Base-by-base conservation (phyloP, 1,140 invertebrate species). In the Magallana ariakensis region DNA sequence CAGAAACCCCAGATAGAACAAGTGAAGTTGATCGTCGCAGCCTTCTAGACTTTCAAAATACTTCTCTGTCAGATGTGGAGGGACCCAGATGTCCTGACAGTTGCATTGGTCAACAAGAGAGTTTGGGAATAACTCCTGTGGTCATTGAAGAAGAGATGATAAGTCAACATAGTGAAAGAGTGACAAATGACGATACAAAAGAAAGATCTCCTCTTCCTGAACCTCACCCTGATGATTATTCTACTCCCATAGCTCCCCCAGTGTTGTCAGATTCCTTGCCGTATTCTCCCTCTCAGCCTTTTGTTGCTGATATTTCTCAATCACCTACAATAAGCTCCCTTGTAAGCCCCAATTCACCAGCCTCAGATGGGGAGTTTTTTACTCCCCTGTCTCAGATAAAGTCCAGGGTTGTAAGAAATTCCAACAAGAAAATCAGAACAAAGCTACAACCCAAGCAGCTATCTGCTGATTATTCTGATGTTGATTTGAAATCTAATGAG, bases 301-400 rank as follows among this genome's bases (percentile, higher is more conserved):
- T 75, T 13, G 10, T 75, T 11, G 19, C 22, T 26, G 22, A 75
- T 26, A 75, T 75, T 13, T 26, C 66, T 26, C 22, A 75, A 26
- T 26, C 66, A 13, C 22, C 7, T 4, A 26, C 2, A 33, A 75
- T 11, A 19, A 75, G 22, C 13, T 75, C 10, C 33, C 66, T 75
- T 33, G 66, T 22, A 75, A 75, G 66, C 66, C 66, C 66, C 22
- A 26, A 22, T 75, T 75, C 66, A 11, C 66, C 66, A 26, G 66
- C 9, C 66, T 33, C 66, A 13, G 66, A 75, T 10, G 19, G 9
- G 4, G 66, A 75, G 33, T 75, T 75, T 75, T 75, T 75, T 26
- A 75, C 66, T 26, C 66, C 66, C 66, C 22, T 75, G 66, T 75
- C 66, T 26, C 66, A 75, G 7, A 75, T 75, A 13, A 75, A 75